These are phyloP conservation scores for Lycaena phlaeas DNA, from an alignment of 2,888 invertebrate species.

Conservation along the genomic window DNA sequence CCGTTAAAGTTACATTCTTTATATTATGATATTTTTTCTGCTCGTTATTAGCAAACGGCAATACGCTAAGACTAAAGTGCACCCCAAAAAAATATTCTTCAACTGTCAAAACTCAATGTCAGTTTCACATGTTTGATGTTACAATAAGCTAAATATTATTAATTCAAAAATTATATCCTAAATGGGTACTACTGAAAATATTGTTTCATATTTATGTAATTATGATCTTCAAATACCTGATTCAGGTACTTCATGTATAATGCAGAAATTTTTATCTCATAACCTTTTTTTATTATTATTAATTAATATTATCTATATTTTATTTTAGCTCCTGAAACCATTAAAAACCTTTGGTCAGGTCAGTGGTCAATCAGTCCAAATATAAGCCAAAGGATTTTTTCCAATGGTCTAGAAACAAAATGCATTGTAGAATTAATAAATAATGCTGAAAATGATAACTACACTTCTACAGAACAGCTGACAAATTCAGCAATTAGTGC, in stretches of 20 bases:
- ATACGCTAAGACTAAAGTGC: too few relatives aligned
- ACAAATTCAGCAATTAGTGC: conserved; percentile 75
- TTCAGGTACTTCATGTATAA: conserved; percentile 29
- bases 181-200: conserved; percentile 15
- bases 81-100: too few relatives aligned
- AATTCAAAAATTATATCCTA: not conserved
- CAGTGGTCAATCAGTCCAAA: conserved; percentile 39
- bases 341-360: conserved; percentile 43
- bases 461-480: conserved; percentile 40
- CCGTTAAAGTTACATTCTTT: too few relatives aligned
- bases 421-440: conserved; percentile 31
- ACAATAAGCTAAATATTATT: too few relatives aligned
- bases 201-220: conserved; percentile 39
- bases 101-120: too few relatives aligned
- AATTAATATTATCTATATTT: not conserved
- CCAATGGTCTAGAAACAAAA: conserved; percentile 35
- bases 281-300: not conserved
- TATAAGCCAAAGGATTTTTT: conserved; percentile 38
- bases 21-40: too few relatives aligned
- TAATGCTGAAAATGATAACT: conserved; percentile 25
- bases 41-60: too few relatives aligned
- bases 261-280: not conserved
- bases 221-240: conserved; percentile 39
- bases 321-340: conserved; percentile 35
- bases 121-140: conserved; percentile 1